A percentile compares a stretch with the other conserved stretches of the same genome.
Evolutionary conservation across 2,797 vertebrate species (phyloP).

Genomic region (Carduelis carduelis): DNA sequence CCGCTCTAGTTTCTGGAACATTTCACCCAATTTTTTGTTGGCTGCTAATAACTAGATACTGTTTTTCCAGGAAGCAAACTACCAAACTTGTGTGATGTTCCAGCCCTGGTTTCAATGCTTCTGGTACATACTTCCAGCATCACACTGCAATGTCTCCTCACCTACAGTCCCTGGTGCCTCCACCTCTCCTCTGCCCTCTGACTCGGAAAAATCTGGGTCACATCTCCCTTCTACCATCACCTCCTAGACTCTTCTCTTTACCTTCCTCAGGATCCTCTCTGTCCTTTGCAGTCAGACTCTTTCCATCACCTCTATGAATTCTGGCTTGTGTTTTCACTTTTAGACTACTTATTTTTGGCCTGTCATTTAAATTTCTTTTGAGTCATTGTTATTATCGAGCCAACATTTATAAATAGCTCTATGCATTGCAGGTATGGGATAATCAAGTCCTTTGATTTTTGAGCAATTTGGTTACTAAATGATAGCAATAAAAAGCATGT

Average conservation of each 20-base stretch:
- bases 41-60: neutral
- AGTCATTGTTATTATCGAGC: conserved; percentile 11
- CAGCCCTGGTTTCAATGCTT: neutral
- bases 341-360: conserved; percentile 22
- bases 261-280: neutral
- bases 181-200: neutral
- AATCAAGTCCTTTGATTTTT: conserved; percentile 40
- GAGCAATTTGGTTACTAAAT: conserved; percentile 19
- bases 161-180: neutral
- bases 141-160: neutral
- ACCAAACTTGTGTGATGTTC: neutral
- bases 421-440: conserved; percentile 27
- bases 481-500: neutral
- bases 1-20: neutral
- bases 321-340: neutral
- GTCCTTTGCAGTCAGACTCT: neutral
- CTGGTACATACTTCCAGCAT: neutral
- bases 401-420: conserved; percentile 35
- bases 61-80: neutral
- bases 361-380: conserved; percentile 27
- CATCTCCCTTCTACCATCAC: neutral
- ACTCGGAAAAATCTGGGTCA: neutral
- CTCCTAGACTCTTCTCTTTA: neutral
- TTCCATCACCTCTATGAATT: neutral
- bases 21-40: neutral